These are phyloP conservation scores for Uria lomvia DNA, from an alignment of 2,113 vertebrate genomes.

Conservation along the genomic window DNA sequence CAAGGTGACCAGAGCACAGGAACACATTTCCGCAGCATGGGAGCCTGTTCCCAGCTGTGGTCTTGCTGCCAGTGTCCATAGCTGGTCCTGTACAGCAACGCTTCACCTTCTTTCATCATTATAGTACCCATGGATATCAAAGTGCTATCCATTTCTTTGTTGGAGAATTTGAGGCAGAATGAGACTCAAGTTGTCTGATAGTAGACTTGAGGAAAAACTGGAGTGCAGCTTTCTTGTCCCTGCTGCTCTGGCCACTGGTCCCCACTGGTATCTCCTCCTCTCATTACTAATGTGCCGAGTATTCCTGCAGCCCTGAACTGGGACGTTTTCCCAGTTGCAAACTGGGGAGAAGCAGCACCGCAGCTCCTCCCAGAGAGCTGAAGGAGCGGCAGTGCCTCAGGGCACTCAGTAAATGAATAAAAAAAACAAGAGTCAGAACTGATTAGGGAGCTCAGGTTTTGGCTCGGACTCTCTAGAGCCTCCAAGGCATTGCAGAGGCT, in stretches of 20 bases:
- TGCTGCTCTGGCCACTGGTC: neutral
- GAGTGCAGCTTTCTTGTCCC: neutral
- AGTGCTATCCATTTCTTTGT: neutral
- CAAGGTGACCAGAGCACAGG: neutral
- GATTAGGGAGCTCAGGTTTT: conserved; percentile 68
- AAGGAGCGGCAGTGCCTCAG: conserved; percentile 23
- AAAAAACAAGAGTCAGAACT: conserved; percentile 50
- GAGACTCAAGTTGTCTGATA: neutral
- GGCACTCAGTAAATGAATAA: conserved; percentile 54
- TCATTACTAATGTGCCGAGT: neutral
- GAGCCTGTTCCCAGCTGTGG: neutral
- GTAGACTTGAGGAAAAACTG: neutral
- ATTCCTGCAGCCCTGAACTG: neutral
- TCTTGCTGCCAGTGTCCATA: neutral
- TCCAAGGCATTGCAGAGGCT: conserved; percentile 56
- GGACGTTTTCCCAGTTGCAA: neutral
- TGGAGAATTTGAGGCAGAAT: neutral
- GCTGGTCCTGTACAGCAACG: neutral
- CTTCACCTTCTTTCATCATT: neutral
- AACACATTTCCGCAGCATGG: neutral
- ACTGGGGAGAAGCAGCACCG: neutral
- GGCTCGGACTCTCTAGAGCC: conserved; percentile 54
- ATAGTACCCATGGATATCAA: neutral
- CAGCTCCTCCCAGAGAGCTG: conserved; percentile 20
- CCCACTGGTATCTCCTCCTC: neutral